Base-by-base conservation (phyloP, 2,888 invertebrate genomes). In the Bruchidius siliquastri region DNA sequence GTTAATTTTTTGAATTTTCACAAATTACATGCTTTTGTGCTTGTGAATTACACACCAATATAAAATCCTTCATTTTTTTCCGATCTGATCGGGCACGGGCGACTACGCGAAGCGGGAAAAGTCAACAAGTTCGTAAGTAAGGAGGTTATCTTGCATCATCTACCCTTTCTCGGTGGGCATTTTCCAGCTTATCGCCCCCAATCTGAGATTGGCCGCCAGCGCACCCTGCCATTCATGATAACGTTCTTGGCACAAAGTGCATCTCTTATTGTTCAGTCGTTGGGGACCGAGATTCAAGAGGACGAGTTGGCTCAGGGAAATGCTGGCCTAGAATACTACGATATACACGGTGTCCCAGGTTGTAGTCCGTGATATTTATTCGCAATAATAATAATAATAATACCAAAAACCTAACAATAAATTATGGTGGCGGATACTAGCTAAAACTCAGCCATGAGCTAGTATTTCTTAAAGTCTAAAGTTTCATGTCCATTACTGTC, bases 101-200 rank as follows among this genome's bases (percentile, higher is more conserved):
- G n/a, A n/a, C n/a, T n/a, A n/a, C n/a, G 26, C 26, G 26, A 13
- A 49, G 49, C 49, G 1, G 49, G 18, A 3, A 67, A n/a, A 71
- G 71, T 71, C 71, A 71, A 71, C 71, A 71, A 71, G 71, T 71
- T 8, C 20, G 10, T 49, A 49, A 49, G 49, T 49, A 20, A 22
- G 67, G 68, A 71, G 70, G 73, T 70, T 73, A 73, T 71, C 71
- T 70, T 68, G 71, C 68, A 74, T 74, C 73, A 75, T 74, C 73
- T n/a, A 69, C 70, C 73, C 69, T 69, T 73, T 74, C 30, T 73
- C 68, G 49, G 49, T 72, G 71, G 73, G 72, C 74, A 74, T 79
- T 79, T 79, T 77, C 77, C 78, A 78, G 77, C 79, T 77, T 79
- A 80, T 79, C 79, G 77, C 76, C 72, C 76, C 73, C 72, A 77